Percentiles rank a stretch among this genome's conserved stretches.
phyloP scores from a whole-genome alignment of 2,113 vertebrate genomes.

The Gasterosteus aculeatus region DNA sequence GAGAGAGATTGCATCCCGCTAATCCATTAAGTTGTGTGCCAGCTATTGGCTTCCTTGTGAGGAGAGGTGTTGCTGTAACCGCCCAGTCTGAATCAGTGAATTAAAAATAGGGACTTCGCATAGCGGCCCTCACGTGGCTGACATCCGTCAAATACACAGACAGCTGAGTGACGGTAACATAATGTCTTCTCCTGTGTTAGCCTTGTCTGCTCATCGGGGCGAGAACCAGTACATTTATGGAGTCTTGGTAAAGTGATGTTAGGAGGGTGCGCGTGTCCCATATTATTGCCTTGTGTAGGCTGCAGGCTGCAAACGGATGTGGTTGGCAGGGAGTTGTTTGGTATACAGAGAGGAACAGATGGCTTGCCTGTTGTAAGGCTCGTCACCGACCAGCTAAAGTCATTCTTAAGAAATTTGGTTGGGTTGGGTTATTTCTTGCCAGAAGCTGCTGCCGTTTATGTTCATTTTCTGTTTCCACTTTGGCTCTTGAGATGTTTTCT shows the following conservation, averaged over 20 bases:
- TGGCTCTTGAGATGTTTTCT: background rate
- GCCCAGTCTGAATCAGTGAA: conserved; percentile 54
- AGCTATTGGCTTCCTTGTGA: conserved; percentile 23
- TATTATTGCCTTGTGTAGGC: conserved; percentile 41
- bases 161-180: conserved; percentile 48
- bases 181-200: conserved; percentile 19
- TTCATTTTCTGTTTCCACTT: background rate
- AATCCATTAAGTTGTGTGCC: conserved; percentile 45
- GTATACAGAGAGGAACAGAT: conserved; percentile 64
- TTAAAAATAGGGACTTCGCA: conserved; percentile 64
- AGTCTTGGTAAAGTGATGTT: conserved; percentile 27
- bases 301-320: conserved; percentile 45
- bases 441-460: conserved; percentile 1
- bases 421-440: conserved; percentile 39
- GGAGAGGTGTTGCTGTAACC: conserved; percentile 20
- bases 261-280: conserved; percentile 20
- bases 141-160: conserved; percentile 30
- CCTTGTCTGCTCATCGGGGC: conserved; percentile 37
- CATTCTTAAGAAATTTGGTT: conserved; percentile 60
- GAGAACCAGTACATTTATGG: conserved; percentile 50
- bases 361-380: conserved; percentile 54
- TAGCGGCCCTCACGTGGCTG: conserved; percentile 43
- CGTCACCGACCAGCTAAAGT: conserved; percentile 45
- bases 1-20: conserved; percentile 4
- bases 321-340: conserved; percentile 48